These are phyloP conservation scores for Dendrophyllia cribrosa DNA, from an alignment of 64 coral and sea anemone species.

Conservation along the genomic window DNA sequence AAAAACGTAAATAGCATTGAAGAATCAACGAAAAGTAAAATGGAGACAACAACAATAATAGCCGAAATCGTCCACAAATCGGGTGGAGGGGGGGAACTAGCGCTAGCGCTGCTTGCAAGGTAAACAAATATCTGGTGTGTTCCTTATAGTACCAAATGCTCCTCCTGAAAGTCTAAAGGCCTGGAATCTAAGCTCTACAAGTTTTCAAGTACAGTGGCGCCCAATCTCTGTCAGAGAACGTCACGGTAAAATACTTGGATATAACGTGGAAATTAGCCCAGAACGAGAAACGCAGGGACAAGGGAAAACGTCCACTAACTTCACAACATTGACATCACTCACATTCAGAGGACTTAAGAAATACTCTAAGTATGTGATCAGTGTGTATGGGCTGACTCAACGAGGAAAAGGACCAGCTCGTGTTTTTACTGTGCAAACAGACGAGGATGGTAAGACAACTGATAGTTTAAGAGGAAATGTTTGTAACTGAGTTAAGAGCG, in stretches of 20 bases:
- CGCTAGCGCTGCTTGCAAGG: too few relatives aligned
- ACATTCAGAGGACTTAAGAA: neutral
- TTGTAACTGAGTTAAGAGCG: too few relatives aligned
- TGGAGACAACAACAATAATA: too few relatives aligned
- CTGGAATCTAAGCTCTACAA: constrained; percentile 23
- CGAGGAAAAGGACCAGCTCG: neutral
- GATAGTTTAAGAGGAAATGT: too few relatives aligned
- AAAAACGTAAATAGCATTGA: too few relatives aligned
- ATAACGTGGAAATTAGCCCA: neutral
- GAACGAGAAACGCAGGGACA: neutral
- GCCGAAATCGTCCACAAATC: too few relatives aligned
- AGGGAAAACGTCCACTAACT: neutral
- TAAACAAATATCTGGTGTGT: neutral
- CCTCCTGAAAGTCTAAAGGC: constrained; percentile 10
- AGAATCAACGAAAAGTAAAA: too few relatives aligned
- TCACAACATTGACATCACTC: neutral
- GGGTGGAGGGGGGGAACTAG: too few relatives aligned
- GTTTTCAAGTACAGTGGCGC: neutral
- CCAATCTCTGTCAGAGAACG: neutral
- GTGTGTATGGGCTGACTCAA: neutral
- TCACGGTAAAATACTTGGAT: constrained; percentile 22
- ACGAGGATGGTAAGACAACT: constrained; percentile 5
- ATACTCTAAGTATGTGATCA: neutral
- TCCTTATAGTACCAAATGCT: neutral
- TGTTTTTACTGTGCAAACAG: neutral